These are phyloP conservation scores for Daboia siamensis DNA, from an alignment of 2,113 vertebrate species.

Conservation along the genomic window DNA sequence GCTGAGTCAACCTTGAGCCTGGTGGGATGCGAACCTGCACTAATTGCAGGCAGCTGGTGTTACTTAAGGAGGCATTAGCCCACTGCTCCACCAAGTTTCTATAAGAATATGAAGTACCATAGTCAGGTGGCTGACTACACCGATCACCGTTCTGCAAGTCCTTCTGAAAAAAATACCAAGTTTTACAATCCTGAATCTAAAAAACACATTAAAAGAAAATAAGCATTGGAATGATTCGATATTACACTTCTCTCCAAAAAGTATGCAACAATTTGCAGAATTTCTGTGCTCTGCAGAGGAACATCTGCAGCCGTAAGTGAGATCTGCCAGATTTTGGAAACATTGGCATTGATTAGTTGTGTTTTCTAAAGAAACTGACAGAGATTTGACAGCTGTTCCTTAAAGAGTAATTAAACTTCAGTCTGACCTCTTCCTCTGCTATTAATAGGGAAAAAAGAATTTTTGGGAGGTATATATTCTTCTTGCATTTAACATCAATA, in stretches of 20 bases:
- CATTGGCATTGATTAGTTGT: not conserved
- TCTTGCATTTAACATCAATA: not conserved
- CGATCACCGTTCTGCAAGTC: not conserved
- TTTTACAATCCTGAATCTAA: not conserved
- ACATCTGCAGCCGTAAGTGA: not conserved
- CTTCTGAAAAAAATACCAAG: not conserved
- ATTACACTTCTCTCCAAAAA: not conserved
- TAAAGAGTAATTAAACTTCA: not conserved
- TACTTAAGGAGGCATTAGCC: no score
- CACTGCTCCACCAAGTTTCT: not conserved
- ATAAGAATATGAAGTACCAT: not conserved
- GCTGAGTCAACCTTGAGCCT: no score
- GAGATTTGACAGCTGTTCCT: not conserved
- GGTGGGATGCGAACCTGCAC: no score
- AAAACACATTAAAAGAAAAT: not conserved
- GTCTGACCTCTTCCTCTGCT: not conserved
- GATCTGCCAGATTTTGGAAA: not conserved
- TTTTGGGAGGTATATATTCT: not conserved
- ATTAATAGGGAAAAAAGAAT: not conserved
- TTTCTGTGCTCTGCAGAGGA: not conserved
- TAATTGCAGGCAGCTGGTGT: no score
- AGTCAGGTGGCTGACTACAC: not conserved
- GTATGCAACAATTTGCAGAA: not conserved
- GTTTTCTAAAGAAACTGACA: not conserved
- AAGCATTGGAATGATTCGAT: conserved; percentile 1